phyloP scores from a whole-genome alignment of 2,797 vertebrate species.

The Yasuhikotakia modesta region DNA sequence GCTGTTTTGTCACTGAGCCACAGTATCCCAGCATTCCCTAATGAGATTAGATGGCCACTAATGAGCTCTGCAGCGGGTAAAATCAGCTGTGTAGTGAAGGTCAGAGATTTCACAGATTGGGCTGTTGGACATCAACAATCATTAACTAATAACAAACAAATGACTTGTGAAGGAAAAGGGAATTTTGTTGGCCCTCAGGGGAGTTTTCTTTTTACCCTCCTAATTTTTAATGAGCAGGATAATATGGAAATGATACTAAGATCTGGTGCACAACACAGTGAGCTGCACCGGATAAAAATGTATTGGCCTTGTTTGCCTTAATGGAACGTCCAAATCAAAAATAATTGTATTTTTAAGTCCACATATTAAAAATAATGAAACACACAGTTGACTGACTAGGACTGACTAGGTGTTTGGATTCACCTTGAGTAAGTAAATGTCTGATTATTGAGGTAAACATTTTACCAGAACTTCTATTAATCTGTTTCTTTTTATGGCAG shows the following conservation, averaged over 20 bases:
- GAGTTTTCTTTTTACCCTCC: constrained; percentile 43
- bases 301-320: constrained; percentile 4
- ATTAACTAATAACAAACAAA: constrained; percentile 78
- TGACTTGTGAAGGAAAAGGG: constrained; percentile 64
- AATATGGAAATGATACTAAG: constrained; percentile 54
- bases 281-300: constrained; percentile 7
- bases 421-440: constrained; percentile 38
- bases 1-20: constrained; percentile 69
- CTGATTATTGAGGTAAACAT: constrained; percentile 61
- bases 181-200: constrained; percentile 56
- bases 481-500: not conserved
- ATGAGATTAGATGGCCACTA: constrained; percentile 77
- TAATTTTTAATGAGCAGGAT: constrained; percentile 63
- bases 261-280: constrained; percentile 19
- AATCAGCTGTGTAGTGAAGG: constrained; percentile 77
- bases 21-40: constrained; percentile 69
- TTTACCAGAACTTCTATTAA: constrained; percentile 44
- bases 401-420: no score
- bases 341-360: no score
- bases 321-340: not conserved
- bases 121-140: constrained; percentile 75
- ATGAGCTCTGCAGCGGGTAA: constrained; percentile 72
- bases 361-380: not conserved
- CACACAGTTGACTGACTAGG: not conserved
- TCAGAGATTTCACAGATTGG: constrained; percentile 73